A percentile compares a stretch with the other conserved stretches of the same genome.
phyloP scores from a whole-genome alignment of 92 coral and sea anemone genomes.

The Muricea muricata region DNA sequence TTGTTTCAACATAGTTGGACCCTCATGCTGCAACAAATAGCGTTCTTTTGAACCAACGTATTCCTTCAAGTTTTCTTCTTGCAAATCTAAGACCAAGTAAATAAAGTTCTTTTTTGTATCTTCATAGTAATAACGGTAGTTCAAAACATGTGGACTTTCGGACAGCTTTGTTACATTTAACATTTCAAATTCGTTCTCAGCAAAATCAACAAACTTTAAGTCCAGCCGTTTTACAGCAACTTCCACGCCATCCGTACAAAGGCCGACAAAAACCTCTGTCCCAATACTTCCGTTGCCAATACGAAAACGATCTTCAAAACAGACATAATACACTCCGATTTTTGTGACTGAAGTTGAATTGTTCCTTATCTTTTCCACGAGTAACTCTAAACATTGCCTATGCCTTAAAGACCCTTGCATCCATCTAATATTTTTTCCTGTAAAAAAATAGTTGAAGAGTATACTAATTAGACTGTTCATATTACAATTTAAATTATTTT shows the following conservation, averaged over 20 bases:
- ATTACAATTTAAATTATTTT: no score
- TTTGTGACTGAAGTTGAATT: neutral
- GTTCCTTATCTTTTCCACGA: neutral
- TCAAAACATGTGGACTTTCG: neutral
- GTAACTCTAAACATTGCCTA: neutral
- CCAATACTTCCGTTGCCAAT: neutral
- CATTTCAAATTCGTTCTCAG: neutral
- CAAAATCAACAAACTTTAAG: neutral
- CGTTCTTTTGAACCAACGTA: neutral
- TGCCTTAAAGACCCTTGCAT: neutral
- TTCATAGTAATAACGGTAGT: neutral
- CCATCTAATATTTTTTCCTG: neutral
- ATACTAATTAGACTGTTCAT: no score
- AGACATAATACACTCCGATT: neutral
- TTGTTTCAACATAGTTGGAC: neutral
- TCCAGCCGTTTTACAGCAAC: neutral
- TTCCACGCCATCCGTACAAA: neutral
- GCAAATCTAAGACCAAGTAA: neutral
- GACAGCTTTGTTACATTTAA: neutral
- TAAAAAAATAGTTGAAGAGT: neutral
- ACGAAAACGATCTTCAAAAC: neutral
- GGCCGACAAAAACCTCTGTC: neutral
- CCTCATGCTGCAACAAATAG: neutral
- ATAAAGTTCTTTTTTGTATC: no score
- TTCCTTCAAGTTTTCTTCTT: neutral